These are phyloP conservation scores for Phaedon cochleariae DNA, from an alignment of 2,888 invertebrate genomes.

Conservation along the genomic window DNA sequence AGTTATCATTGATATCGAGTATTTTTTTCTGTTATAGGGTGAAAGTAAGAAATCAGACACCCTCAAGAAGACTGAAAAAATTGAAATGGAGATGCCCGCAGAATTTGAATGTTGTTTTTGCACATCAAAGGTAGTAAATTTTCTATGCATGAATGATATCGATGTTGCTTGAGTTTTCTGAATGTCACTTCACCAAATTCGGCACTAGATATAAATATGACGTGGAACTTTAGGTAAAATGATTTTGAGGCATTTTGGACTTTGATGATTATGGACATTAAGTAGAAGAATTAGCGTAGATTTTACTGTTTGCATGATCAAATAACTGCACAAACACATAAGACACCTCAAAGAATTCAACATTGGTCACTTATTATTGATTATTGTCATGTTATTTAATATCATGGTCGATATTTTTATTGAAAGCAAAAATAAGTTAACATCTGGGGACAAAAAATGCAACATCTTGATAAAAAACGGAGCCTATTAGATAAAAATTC, in stretches of 20 bases:
- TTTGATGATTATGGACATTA: background rate
- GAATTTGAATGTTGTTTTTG: slow-evolving; percentile 98
- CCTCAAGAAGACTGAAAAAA: slow-evolving; percentile 67
- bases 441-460: too few species aligned
- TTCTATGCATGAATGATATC: slow-evolving; percentile 8
- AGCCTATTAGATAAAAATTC: too few species aligned
- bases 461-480: too few species aligned
- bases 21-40: slow-evolving; percentile 61
- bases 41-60: slow-evolving; percentile 71
- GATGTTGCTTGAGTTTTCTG: slow-evolving; percentile 19
- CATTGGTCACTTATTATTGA: too few species aligned
- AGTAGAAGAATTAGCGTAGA: background rate
- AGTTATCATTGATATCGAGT: background rate
- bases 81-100: slow-evolving; percentile 86
- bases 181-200: background rate
- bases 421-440: too few species aligned
- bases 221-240: too few species aligned
- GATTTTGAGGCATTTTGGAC: background rate
- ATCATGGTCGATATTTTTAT: too few species aligned
- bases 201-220: background rate
- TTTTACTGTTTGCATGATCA: background rate
- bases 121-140: slow-evolving; percentile 83
- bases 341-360: too few species aligned
- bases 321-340: too few species aligned
- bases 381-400: too few species aligned